Percentiles rank a stretch among this genome's conserved stretches.
These are phyloP conservation scores for Melanotaenia boesemani DNA, from an alignment of 2,797 vertebrate species.

Conservation along the genomic window DNA sequence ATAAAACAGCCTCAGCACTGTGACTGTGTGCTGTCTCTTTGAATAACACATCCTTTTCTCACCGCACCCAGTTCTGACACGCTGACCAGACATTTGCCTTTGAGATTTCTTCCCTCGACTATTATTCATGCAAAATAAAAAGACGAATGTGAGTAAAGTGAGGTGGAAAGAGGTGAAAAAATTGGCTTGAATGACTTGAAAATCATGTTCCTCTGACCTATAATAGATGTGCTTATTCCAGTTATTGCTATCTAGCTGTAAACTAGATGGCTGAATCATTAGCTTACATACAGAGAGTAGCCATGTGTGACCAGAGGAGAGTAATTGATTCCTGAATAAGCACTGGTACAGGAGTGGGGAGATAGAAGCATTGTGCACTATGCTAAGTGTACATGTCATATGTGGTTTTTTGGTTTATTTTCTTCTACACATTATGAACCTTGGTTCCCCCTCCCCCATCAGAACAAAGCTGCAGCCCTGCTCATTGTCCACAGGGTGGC, in stretches of 20 bases:
- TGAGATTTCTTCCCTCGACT: conserved; percentile 53
- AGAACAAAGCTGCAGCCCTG: conserved; percentile 57
- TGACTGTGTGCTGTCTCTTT: conserved; percentile 56
- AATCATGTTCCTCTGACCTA: conserved; percentile 52
- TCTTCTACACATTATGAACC: conserved; percentile 33
- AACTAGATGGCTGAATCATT: conserved; percentile 71
- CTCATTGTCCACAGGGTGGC: conserved; percentile 81
- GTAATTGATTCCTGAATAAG: conserved; percentile 74
- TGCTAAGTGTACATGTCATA: conserved; percentile 39
- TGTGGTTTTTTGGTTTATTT: conserved; percentile 21
- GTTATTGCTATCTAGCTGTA: conserved; percentile 63
- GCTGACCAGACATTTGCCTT: conserved; percentile 53
- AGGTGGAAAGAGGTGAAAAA: conserved; percentile 39
- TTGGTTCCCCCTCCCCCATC: conserved; percentile 17
- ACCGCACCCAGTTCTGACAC: conserved; percentile 51
- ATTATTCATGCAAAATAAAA: conserved; percentile 49
- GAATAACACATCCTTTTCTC: conserved; percentile 57
- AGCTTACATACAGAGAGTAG: conserved; percentile 61
- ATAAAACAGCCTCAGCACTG: conserved; percentile 50
- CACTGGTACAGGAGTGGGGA: conserved; percentile 1
- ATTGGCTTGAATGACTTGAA: conserved; percentile 31
- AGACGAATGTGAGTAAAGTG: background rate
- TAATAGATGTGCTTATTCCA: conserved; percentile 55
- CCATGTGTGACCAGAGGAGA: conserved; percentile 59
- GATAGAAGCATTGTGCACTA: conserved; percentile 39